phyloP scores from a whole-genome alignment of 2,888 invertebrate species.

The Orchestes rusci region DNA sequence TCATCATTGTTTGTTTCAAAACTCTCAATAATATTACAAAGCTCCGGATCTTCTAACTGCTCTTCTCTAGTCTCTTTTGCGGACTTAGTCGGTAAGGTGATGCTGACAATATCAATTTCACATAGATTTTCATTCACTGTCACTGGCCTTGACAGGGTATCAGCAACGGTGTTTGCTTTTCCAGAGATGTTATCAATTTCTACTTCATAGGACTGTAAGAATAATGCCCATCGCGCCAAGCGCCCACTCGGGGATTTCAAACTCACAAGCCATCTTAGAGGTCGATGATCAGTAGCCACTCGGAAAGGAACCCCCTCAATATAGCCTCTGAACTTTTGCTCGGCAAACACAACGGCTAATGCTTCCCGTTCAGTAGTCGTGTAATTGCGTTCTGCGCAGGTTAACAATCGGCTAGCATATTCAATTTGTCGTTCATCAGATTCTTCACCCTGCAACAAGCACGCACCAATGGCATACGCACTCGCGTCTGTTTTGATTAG shows the following conservation, averaged over 20 bases:
- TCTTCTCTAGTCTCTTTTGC: neutral
- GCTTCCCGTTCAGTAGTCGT: constrained; percentile 29
- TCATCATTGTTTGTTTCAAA: constrained; percentile 17
- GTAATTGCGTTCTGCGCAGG: no score
- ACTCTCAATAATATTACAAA: no score
- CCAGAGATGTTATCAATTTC: constrained; percentile 22
- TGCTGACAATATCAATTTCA: neutral
- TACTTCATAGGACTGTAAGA: no score
- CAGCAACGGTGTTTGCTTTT: constrained; percentile 19
- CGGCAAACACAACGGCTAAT: constrained; percentile 33
- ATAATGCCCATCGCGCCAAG: no score
- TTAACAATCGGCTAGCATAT: constrained; percentile 31
- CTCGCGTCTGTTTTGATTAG: constrained; percentile 30
- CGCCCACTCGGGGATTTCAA: constrained; percentile 34
- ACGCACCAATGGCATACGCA: constrained; percentile 27
- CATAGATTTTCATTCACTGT: neutral
- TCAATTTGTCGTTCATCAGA: constrained; percentile 28
- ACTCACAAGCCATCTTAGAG: no score
- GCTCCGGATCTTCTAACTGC: constrained; percentile 6
- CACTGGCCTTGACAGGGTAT: constrained; percentile 16
- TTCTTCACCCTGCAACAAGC: constrained; percentile 27
- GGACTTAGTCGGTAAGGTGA: neutral
- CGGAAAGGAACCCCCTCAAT: no score
- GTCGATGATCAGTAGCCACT: no score
- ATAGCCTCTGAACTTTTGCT: no score